A percentile compares a stretch with the other conserved stretches of the same genome.
Evolutionary conservation across 2,888 invertebrate genomes (phyloP).

Genomic region (Amblyjoppa fuscipennis): DNA sequence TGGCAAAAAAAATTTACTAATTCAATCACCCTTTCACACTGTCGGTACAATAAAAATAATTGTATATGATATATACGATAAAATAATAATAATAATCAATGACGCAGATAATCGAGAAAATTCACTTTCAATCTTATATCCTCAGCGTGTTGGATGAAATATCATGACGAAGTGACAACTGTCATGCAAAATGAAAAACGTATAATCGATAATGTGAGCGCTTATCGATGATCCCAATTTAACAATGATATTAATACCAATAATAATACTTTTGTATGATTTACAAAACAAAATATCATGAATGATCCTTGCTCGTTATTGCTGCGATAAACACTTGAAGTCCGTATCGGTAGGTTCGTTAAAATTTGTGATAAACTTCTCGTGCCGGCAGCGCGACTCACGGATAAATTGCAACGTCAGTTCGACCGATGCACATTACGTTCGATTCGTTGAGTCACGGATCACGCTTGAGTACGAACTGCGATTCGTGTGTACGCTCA

Average conservation of each 20-base stretch:
- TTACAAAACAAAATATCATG: no score
- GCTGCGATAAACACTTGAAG: neutral
- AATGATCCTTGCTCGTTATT: neutral
- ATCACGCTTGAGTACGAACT: neutral
- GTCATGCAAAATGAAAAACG: no score
- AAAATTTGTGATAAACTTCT: neutral
- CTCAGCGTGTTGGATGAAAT: no score
- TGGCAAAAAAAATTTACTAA: neutral
- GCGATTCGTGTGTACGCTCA: neutral
- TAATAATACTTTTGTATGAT: no score
- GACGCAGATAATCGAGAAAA: no score
- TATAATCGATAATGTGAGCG: no score
- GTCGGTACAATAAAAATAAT: neutral
- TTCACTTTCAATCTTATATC: no score
- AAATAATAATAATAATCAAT: no score
- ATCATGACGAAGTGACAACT: no score
- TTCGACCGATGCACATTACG: neutral
- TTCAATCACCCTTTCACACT: neutral
- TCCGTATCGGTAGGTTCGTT: neutral
- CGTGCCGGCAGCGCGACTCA: neutral
- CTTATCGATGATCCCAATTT: no score
- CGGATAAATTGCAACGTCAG: neutral
- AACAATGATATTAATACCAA: no score
- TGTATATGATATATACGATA: no score
- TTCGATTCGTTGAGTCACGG: conserved; percentile 1